A percentile compares a stretch with the other conserved stretches of the same genome.
phyloP scores from a whole-genome alignment of 2,797 vertebrate genomes.

The Mus spretus region DNA sequence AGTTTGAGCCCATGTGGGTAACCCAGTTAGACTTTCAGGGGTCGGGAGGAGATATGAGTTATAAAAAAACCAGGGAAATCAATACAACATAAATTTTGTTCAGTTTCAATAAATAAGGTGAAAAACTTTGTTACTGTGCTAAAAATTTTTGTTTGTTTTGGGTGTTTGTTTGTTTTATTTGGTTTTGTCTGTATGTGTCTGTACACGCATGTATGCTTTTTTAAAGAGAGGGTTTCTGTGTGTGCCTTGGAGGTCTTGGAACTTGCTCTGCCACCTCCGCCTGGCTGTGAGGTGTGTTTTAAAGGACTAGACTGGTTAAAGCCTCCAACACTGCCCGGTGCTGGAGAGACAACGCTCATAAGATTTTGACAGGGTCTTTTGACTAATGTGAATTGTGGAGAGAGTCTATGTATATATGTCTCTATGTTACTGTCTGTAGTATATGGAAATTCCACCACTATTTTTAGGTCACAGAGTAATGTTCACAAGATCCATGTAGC shows the following conservation, averaged over 20 bases:
- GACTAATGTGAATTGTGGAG: not conserved
- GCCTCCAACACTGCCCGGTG: not conserved
- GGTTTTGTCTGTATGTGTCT: not conserved
- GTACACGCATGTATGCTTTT: no score
- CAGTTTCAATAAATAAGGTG: not conserved
- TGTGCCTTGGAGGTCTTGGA: not conserved
- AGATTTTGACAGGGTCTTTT: not conserved
- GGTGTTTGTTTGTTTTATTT: not conserved
- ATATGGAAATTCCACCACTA: not conserved
- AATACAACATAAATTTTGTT: not conserved
- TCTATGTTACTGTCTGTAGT: not conserved
- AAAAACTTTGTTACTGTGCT: not conserved
- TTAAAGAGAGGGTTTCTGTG: not conserved
- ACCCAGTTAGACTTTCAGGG: not conserved
- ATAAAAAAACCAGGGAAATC: constrained; percentile 17
- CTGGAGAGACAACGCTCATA: not conserved
- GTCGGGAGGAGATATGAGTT: not conserved
- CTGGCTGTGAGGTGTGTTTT: not conserved
- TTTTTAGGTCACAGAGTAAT: not conserved
- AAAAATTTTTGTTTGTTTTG: not conserved
- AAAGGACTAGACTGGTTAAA: not conserved
- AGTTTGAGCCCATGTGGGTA: not conserved
- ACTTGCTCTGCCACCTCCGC: no score
- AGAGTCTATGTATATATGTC: no score
- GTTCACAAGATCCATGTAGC: not conserved